Base-by-base conservation (phyloP, 37 sponge, comb jelly and placozoan species). In the Diacarnus erythraeanus region DNA sequence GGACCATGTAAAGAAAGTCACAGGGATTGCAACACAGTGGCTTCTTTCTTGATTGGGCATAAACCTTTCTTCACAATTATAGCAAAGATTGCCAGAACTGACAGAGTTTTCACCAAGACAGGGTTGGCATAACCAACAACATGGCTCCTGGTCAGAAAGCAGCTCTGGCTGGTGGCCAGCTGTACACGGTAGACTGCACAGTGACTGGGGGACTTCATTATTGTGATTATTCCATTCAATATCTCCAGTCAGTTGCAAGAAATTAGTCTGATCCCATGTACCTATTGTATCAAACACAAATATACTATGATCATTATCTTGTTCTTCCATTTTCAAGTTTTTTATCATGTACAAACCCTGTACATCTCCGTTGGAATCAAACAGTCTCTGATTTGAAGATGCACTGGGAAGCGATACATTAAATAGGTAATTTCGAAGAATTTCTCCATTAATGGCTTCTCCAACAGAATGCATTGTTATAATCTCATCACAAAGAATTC, bases 121-220 rank as follows among this genome's bases (percentile, higher is more conserved):
- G 20, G 72, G 78, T 25, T 34, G 35, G 71, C 93, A 92, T 2
- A 1, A 75, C 88, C 88, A 92, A 34, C 93, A 92, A 47, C 89
- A 87, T 1, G 41, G n/a, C 2, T 56, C 69, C 30, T 80, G 75
- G 34, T 41, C 78, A 21, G 30, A 26, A 30, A 80, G 42, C 1
- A 2, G 35, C n/a, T 30, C 42, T 30, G 60, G 84, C 22, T 71
- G 44, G 67, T 80, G 56, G 10, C 93, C 93, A 23, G 9, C 6
- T 1, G 31, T 29, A 64, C 93, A 92, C 0, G 67, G 70, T 0
- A 30, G 59, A 27, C 90, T 89, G 31, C 83, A 83, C 17, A 73
- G 35, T 43, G 83, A 83, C 25, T 41, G 5, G 17, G 41, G 60
- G 2, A 68, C 30, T 23, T 47, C 22, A 17, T 60, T 25, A 26